Base-by-base conservation (phyloP, 2,113 vertebrate species). In the Atlantisia rogersi region DNA sequence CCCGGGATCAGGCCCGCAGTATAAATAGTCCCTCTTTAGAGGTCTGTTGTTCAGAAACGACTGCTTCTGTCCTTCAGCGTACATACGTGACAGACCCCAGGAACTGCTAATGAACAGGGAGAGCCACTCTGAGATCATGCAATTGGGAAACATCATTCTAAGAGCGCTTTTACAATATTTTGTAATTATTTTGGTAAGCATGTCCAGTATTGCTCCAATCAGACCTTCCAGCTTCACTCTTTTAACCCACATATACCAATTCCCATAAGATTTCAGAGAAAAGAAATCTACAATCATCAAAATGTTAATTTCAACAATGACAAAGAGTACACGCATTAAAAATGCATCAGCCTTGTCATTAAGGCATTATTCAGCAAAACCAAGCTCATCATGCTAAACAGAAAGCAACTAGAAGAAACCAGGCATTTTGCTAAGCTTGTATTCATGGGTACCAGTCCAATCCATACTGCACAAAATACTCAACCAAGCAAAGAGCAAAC, bases 291-390 rank as follows among this genome's bases (percentile, higher is more conserved):
- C 88, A 90, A 94, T 95, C 93, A 95, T 96, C 83, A 96, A 92
- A 96, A 96, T 92, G 87, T 71, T 96, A 94, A 93, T 96, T 90
- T 94, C 79, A 90, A 94, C 82, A 95, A 94, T 63, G 88, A 92
- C 85, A 94, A 96, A 96, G 75, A 91, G 90, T 78, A 91, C 42
- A 11, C 17, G 62, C 86, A 96, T 94, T 95, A 95, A 90, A 95
- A 96, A 96, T 95, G 89, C 80, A 87, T 85, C 77, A 73, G 64
- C 79, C 94, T 79, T 94, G 65, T 88, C 94, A 68, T 96, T 96
- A 98, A 86, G 56, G 88, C 62, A 71, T 95, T 95, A 94, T 76
- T 97, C 92, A 97, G 92, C 75, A 97, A 95, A 97, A 93, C 56
- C 84, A 95, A 95, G 55, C 73, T 94, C 92, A 84, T 90, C 78